Evolutionary conservation across 1,140 invertebrate species (phyloP).

Genomic region (Cyphomyrmex costatus): DNA sequence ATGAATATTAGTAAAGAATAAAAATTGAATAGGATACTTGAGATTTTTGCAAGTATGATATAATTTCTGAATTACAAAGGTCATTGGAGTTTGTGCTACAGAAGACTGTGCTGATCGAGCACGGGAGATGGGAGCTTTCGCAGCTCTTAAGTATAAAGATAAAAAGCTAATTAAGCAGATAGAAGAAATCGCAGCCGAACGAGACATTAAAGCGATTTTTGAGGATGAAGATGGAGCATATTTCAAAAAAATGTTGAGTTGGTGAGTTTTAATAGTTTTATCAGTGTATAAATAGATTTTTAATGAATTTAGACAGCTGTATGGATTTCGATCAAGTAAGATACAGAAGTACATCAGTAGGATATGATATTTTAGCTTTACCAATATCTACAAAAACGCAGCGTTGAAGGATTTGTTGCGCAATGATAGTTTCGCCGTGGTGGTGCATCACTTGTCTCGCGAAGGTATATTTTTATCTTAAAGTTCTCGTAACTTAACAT

Average conservation of each 20-base stretch:
- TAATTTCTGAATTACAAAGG: slow-evolving; percentile 80
- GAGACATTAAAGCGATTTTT: slow-evolving; percentile 88
- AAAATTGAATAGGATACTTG: not conserved
- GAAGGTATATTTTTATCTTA: slow-evolving; percentile 75
- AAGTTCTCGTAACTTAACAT: slow-evolving; percentile 17
- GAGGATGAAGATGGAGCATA: slow-evolving; percentile 88
- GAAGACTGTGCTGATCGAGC: slow-evolving; percentile 87
- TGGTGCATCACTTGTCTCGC: slow-evolving; percentile 81
- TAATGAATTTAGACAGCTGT: not conserved
- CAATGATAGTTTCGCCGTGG: slow-evolving; percentile 81
- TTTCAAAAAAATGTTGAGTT: slow-evolving; percentile 87
- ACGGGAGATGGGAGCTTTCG: slow-evolving; percentile 88
- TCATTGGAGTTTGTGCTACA: slow-evolving; percentile 88
- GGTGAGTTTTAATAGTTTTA: slow-evolving; percentile 82
- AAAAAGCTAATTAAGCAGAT: slow-evolving; percentile 87
- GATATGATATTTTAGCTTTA: slow-evolving; percentile 78
- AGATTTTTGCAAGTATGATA: not conserved
- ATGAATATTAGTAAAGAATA: not conserved
- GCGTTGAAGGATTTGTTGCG: slow-evolving; percentile 77
- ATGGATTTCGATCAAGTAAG: slow-evolving; percentile 7
- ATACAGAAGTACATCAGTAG: slow-evolving; percentile 5
- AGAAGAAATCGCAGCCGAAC: slow-evolving; percentile 86
- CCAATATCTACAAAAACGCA: slow-evolving; percentile 79
- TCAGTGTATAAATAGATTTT: not conserved
- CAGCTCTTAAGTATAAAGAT: slow-evolving; percentile 87